phyloP scores from a whole-genome alignment of 1,140 invertebrate genomes.

The Papilio helenus region DNA sequence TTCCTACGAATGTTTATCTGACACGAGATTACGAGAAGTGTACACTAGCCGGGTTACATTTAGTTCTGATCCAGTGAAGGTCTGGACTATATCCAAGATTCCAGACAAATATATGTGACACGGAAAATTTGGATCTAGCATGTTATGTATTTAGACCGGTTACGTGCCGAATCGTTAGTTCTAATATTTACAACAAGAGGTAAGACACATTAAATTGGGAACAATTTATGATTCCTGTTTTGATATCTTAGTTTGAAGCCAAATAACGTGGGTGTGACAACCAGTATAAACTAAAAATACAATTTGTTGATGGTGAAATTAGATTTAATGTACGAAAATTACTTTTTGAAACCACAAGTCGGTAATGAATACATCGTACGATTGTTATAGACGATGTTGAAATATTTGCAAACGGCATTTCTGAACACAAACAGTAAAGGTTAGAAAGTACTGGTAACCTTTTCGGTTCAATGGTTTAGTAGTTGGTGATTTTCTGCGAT shows the following conservation, averaged over 20 bases:
- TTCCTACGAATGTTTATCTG: neutral
- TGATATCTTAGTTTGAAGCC: conserved; percentile 19
- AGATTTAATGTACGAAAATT: neutral
- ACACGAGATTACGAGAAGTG: conserved; percentile 36
- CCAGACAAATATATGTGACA: conserved; percentile 47
- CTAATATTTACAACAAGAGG: conserved; percentile 22
- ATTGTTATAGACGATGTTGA: neutral
- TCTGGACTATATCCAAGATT: conserved; percentile 63
- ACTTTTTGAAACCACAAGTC: conserved; percentile 1
- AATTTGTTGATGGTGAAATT: neutral
- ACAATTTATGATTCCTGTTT: conserved; percentile 29
- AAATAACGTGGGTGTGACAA: conserved; percentile 17
- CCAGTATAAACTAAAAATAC: neutral
- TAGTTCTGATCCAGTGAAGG: conserved; percentile 50
- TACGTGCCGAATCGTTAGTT: neutral
- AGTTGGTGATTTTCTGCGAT: neutral
- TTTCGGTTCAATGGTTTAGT: conserved; percentile 15
- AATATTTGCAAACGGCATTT: conserved; percentile 17
- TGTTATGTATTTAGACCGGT: conserved; percentile 9
- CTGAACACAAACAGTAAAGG: conserved; percentile 1
- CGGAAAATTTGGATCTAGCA: conserved; percentile 27
- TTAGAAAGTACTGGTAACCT: conserved; percentile 18
- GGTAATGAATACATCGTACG: neutral
- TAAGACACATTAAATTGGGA: conserved; percentile 7
- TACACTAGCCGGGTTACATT: conserved; percentile 46